phyloP scores from a whole-genome alignment of 2,888 invertebrate species.

The Agrypnus murinus region DNA sequence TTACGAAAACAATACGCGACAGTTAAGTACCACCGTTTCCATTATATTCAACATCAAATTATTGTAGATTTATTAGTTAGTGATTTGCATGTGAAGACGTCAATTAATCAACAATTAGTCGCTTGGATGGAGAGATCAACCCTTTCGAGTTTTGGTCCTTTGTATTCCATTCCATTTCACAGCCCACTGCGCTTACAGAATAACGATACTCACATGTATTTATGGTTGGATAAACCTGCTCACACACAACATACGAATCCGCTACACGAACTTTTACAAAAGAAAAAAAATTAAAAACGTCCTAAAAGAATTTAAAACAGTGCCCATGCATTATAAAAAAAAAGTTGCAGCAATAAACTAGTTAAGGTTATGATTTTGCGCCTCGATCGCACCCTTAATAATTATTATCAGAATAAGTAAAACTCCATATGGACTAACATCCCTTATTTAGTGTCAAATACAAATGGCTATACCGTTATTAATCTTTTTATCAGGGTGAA shows the following conservation, averaged over 20 bases:
- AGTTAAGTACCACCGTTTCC: slow-evolving; percentile 25
- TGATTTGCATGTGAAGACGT: slow-evolving; percentile 63
- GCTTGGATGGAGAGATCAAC: slow-evolving; percentile 60
- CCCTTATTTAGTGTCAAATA: slow-evolving; percentile 26
- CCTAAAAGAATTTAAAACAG: no score
- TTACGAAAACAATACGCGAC: slow-evolving; percentile 8
- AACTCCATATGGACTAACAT: slow-evolving; percentile 16
- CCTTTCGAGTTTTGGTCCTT: slow-evolving; percentile 59
- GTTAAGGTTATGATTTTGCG: no score
- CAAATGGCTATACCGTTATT: slow-evolving; percentile 33
- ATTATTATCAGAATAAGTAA: slow-evolving; percentile 14
- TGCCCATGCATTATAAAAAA: neutral
- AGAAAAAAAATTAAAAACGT: slow-evolving; percentile 9
- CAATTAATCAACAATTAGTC: slow-evolving; percentile 66
- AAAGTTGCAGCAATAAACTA: neutral
- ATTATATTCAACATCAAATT: slow-evolving; percentile 39
- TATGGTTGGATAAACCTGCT: slow-evolving; percentile 48
- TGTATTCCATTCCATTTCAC: slow-evolving; percentile 60
- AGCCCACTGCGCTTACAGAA: slow-evolving; percentile 59
- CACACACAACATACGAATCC: slow-evolving; percentile 24
- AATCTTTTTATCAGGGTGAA: slow-evolving; percentile 35
- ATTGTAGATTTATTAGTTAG: slow-evolving; percentile 47
- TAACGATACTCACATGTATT: slow-evolving; percentile 59
- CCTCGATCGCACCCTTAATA: slow-evolving; percentile 2
- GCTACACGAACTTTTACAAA: slow-evolving; percentile 40